Percentiles rank a stretch among this genome's conserved stretches.
Evolutionary conservation across 2,888 invertebrate species (phyloP).

Genomic region (Pachydiplax longipennis): DNA sequence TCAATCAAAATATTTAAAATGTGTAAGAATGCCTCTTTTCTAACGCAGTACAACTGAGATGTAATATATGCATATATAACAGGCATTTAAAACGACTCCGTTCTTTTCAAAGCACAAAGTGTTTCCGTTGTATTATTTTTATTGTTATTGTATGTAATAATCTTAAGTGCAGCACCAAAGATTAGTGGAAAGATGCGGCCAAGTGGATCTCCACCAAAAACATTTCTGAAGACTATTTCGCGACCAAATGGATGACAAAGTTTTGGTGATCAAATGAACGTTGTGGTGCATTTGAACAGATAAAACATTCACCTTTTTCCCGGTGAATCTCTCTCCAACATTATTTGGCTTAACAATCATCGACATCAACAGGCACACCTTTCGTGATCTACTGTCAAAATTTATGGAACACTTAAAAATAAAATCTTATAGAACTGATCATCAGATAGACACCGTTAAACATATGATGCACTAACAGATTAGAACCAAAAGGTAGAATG

Average conservation of each 20-base stretch:
- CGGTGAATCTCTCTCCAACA: background rate
- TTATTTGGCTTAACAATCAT: background rate
- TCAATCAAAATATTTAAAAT: slow-evolving; percentile 34
- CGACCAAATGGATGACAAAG: background rate
- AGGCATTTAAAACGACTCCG: background rate
- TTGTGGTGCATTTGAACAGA: background rate
- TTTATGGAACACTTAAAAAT: background rate
- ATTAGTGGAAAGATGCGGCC: background rate
- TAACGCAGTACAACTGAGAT: slow-evolving; percentile 40
- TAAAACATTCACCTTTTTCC: background rate
- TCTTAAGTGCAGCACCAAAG: slow-evolving; percentile 16
- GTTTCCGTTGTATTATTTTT: slow-evolving; percentile 39
- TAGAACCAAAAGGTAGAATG: too few relatives aligned
- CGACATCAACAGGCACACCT: too few relatives aligned
- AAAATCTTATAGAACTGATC: background rate
- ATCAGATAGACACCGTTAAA: too few relatives aligned
- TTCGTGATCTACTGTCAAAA: too few relatives aligned
- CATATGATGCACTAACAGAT: background rate
- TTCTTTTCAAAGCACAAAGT: slow-evolving; percentile 33
- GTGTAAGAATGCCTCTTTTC: slow-evolving; percentile 20
- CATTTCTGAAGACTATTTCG: background rate
- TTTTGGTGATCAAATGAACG: background rate
- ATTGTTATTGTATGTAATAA: slow-evolving; percentile 25
- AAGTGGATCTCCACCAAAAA: background rate
- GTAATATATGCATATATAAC: slow-evolving; percentile 8